Evolutionary conservation across 2,113 vertebrate genomes (phyloP), one percentile per base, ranked within the genome.

Genomic region (Osmerus mordax): DNA sequence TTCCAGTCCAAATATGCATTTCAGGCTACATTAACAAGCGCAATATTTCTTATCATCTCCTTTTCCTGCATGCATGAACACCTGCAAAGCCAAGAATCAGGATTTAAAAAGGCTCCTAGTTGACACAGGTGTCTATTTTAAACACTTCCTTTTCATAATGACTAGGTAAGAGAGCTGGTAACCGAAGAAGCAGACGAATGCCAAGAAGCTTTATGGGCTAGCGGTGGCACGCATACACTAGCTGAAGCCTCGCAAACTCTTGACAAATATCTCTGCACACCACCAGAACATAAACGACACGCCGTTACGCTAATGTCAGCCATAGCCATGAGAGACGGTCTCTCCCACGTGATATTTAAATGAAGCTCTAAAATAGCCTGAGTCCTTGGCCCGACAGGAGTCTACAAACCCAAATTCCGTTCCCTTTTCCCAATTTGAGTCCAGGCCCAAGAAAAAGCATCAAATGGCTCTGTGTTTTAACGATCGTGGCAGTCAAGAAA

Each of bases 341-440:
- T 74, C 71, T 75, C 11, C 13, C 12, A 16, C 4, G 60, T 64
- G 59, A 68, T 25, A 15, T 69, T 71, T 19, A 72, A 80, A 70
- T 80, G 72, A 60, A 77, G 70, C 80, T 83, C 76, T 82, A 79
- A 84, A 87, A 84, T 82, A 74, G 74, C 70, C 55, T 18, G 8
- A 69, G 28, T 9, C 54, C 5, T 36, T 36, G 32, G 32, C 32
- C 32, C 32, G 5, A 36, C 32, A 36, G 7, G 32, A 36, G 4
- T 36, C 32, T 36, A 28, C 25, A 28, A 28, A 28, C 25, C 25
- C 25, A 36, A 36, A 36, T 36, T 28, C 25, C 32, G 5, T 36
- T 36, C 32, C 5, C 7, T 36, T 36, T 7, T 36, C 32, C 32
- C 32, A 47, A 47, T 47, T 47, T 47, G 41, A 47, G 41, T 47